Conservation (phyloP, 2,797 vertebrate species). For the Salarias fasciatus region DNA sequence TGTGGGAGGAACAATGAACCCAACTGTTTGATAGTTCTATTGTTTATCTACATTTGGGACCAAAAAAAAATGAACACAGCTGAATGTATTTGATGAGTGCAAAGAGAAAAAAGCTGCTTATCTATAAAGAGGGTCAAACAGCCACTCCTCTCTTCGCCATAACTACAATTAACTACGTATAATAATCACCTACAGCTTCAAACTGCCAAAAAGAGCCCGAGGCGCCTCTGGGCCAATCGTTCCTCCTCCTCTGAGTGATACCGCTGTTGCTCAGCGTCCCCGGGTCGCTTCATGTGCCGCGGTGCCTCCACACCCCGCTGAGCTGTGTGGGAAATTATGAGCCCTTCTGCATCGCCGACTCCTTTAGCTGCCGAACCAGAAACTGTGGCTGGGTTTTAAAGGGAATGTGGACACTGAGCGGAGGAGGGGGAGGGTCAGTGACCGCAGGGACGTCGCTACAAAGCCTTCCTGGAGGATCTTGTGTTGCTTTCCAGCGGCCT, state of each 20-base stretch:
- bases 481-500: no score
- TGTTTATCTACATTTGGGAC: background rate
- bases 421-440: background rate
- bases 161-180: conserved; percentile 21
- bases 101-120: background rate
- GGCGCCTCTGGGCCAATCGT: conserved; percentile 13
- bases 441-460: no score
- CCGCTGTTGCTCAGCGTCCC: conserved; percentile 22
- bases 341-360: conserved; percentile 42
- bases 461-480: no score
- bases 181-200: conserved; percentile 20
- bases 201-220: conserved; percentile 24
- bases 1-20: background rate
- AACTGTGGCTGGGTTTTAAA: conserved; percentile 32
- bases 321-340: conserved; percentile 48
- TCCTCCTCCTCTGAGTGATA: conserved; percentile 18
- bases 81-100: background rate
- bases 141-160: background rate
- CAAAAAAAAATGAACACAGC: background rate
- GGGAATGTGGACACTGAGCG: conserved; percentile 4
- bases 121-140: conserved; percentile 28
- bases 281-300: conserved; percentile 23
- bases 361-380: conserved; percentile 46
- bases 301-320: conserved; percentile 41
- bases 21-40: background rate